A percentile compares a stretch with the other conserved stretches of the same genome.
phyloP scores from a whole-genome alignment of 2,113 vertebrate species.

The Todiramphus chloris region DNA sequence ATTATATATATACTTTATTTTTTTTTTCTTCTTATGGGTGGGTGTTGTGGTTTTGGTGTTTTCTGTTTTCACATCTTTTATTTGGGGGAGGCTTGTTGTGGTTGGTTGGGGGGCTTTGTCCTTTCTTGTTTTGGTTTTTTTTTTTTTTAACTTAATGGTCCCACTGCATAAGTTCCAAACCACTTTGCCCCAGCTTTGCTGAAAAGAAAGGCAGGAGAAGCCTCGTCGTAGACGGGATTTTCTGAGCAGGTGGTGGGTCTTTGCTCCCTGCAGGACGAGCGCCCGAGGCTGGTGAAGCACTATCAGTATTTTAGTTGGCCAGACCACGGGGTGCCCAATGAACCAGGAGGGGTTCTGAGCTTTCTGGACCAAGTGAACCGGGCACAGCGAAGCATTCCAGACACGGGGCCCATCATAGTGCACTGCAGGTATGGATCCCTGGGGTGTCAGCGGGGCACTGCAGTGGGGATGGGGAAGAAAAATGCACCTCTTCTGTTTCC shows the following conservation, averaged over 20 bases:
- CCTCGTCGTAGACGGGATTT: not conserved
- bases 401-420: slow-evolving; percentile 81
- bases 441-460: fast-evolving
- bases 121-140: too few species aligned
- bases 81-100: too few species aligned
- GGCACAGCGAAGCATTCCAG: slow-evolving; percentile 77
- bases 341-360: slow-evolving; percentile 84
- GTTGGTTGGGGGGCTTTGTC: too few species aligned
- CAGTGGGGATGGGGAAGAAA: not conserved
- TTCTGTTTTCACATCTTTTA: too few species aligned
- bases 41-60: too few species aligned
- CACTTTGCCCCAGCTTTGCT: not conserved
- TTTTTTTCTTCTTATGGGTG: too few species aligned
- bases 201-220: not conserved
- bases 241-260: not conserved
- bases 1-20: too few species aligned
- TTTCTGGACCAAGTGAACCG: slow-evolving; percentile 87
- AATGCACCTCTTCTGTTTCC: fast-evolving
- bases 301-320: slow-evolving; percentile 92
- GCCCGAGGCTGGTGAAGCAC: slow-evolving; percentile 80
- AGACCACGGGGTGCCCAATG: slow-evolving; percentile 87
- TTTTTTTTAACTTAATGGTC: not conserved
- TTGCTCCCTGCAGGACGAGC: slow-evolving; percentile 69
- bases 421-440: slow-evolving; percentile 80
- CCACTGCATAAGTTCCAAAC: not conserved